phyloP scores from a whole-genome alignment of 2,888 invertebrate genomes.

The Thereva nobilitata region DNA sequence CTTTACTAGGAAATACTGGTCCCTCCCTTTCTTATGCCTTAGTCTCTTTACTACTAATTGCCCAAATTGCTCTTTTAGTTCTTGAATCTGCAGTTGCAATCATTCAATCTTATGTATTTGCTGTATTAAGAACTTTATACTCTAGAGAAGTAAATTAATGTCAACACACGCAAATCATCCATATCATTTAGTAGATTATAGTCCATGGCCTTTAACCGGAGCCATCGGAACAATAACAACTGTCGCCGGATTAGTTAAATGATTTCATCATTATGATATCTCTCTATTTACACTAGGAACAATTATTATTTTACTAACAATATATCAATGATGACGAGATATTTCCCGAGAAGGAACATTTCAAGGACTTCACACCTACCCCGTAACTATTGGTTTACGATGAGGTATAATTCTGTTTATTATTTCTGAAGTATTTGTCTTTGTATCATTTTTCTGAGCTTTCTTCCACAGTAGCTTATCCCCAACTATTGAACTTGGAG shows the following conservation, averaged over 20 bases:
- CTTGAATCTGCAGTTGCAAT: slow-evolving; percentile 61
- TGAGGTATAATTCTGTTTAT: slow-evolving; percentile 62
- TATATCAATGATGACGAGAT: slow-evolving; percentile 74
- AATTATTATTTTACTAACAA: slow-evolving; percentile 58
- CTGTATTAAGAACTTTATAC: slow-evolving; percentile 68
- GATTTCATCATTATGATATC: slow-evolving; percentile 64
- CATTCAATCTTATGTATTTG: slow-evolving; percentile 66
- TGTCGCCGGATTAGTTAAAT: slow-evolving; percentile 65
- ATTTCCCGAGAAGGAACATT: slow-evolving; percentile 68
- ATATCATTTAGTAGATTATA: slow-evolving; percentile 68
- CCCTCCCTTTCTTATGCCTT: too few relatives aligned
- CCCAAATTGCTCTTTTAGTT: slow-evolving; percentile 45
- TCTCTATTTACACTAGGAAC: slow-evolving; percentile 62
- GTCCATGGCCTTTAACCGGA: slow-evolving; percentile 67
- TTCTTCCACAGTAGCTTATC: slow-evolving; percentile 56
- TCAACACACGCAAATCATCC: slow-evolving; percentile 64
- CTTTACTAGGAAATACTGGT: too few relatives aligned
- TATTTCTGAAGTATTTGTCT: slow-evolving; percentile 59
- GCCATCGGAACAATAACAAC: slow-evolving; percentile 64
- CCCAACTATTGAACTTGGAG: slow-evolving; percentile 64
- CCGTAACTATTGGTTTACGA: slow-evolving; percentile 64
- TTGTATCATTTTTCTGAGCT: slow-evolving; percentile 65
- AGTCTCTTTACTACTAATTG: too few relatives aligned
- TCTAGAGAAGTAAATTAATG: slow-evolving; percentile 68
- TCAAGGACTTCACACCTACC: slow-evolving; percentile 67